Evolutionary conservation across 1,140 invertebrate species (phyloP).

Genomic region (Rhizoglyphus robini): DNA sequence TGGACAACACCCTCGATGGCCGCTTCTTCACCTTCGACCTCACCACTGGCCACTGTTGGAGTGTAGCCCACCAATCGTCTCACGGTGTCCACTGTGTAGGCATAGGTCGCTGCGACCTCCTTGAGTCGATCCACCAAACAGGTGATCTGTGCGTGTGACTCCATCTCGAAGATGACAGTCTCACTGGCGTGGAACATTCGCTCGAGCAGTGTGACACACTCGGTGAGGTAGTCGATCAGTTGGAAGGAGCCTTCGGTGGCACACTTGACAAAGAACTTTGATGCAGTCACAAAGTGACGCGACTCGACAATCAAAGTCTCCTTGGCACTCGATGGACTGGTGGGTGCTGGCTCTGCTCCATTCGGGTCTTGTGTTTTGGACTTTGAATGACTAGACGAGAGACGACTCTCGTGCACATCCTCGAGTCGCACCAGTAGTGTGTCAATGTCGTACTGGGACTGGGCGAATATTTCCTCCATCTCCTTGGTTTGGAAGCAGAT

Average conservation of each 20-base stretch:
- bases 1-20: not conserved
- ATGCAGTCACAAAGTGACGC: conserved; percentile 62
- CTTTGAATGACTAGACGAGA: conserved; percentile 3
- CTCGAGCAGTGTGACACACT: conserved; percentile 52
- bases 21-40: not conserved
- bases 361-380: conserved; percentile 2
- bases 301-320: conserved; percentile 63
- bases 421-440: conserved; percentile 17
- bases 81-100: conserved; percentile 36
- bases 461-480: conserved; percentile 17
- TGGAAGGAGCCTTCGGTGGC: conserved; percentile 47
- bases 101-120: conserved; percentile 62
- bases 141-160: conserved; percentile 57
- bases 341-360: conserved; percentile 10
- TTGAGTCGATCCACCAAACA: conserved; percentile 62
- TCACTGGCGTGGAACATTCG: conserved; percentile 46
- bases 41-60: not conserved
- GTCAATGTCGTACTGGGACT: conserved; percentile 22
- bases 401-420: conserved; percentile 18
- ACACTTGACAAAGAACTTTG: conserved; percentile 63
- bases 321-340: conserved; percentile 39
- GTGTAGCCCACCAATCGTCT: conserved; percentile 16
- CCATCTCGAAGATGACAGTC: conserved; percentile 53
- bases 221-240: conserved; percentile 48
- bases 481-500: conserved; percentile 14